These are phyloP conservation scores for Propithecus coquereli DNA, from an alignment of 2,113 vertebrate species.

Conservation along the genomic window DNA sequence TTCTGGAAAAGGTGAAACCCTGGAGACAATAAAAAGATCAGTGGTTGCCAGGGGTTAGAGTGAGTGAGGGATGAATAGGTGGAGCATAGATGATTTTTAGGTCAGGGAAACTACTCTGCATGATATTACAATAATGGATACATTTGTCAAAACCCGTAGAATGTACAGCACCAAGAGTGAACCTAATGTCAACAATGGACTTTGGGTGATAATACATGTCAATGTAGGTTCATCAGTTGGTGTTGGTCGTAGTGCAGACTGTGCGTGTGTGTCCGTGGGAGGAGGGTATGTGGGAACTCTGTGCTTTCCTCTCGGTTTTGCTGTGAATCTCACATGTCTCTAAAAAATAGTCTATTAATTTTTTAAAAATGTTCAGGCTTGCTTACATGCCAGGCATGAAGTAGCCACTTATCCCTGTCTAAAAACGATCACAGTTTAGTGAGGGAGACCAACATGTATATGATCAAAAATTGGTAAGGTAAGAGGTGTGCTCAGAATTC, in stretches of 20 bases:
- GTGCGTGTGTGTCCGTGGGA: background rate
- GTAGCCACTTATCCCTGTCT: background rate
- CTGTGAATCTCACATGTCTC: background rate
- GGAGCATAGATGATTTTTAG: background rate
- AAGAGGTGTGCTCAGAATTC: background rate
- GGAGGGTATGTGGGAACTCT: background rate
- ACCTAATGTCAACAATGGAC: background rate
- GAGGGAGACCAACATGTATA: fast-evolving
- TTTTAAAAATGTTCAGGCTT: background rate
- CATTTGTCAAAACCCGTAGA: background rate
- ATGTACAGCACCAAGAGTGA: background rate
- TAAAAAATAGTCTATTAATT: background rate
- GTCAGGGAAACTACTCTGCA: background rate
- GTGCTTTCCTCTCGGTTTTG: background rate
- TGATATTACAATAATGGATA: background rate
- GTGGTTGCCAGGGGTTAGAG: too few species aligned
- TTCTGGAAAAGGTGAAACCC: background rate
- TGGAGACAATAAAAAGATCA: background rate
- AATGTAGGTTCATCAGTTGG: background rate
- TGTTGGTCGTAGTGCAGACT: background rate
- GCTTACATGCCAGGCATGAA: background rate
- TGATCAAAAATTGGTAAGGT: background rate
- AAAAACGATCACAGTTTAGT: background rate
- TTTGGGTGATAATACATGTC: background rate
- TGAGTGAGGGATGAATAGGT: background rate